Conservation (phyloP, 2,113 vertebrate genomes). For the Platichthys stellatus region DNA sequence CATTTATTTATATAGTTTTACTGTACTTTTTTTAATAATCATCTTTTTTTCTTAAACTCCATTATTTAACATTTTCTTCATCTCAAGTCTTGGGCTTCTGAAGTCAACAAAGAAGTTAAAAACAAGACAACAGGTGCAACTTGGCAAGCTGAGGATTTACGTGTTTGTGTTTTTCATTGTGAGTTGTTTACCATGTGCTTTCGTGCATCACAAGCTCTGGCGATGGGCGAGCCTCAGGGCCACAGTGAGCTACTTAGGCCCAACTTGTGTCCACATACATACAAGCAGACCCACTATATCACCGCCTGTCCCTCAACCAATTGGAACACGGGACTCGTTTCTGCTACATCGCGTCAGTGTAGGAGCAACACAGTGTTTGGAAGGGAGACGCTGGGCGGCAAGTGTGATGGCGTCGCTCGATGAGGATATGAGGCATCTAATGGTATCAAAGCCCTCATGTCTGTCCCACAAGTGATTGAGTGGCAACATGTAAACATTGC, state of each 20-base stretch:
- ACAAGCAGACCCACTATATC: background rate
- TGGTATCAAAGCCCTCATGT: constrained; percentile 66
- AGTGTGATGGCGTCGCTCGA: constrained; percentile 20
- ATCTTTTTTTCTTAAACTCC: constrained; percentile 69
- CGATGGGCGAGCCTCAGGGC: background rate
- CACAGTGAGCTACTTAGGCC: constrained; percentile 2
- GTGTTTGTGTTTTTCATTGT: background rate
- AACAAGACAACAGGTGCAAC: constrained; percentile 82
- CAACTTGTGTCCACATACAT: constrained; percentile 2
- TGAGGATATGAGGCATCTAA: constrained; percentile 56
- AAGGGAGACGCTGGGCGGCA: constrained; percentile 3
- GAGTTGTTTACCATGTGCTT: constrained; percentile 14
- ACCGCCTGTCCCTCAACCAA: background rate
- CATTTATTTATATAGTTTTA: constrained; percentile 79
- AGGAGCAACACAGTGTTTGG: constrained; percentile 32
- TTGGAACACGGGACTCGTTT: background rate
- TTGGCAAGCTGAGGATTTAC: constrained; percentile 33
- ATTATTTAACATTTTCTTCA: constrained; percentile 78
- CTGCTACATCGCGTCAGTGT: constrained; percentile 43
- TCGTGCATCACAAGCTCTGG: background rate
- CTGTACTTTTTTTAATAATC: constrained; percentile 70
- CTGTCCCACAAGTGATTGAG: constrained; percentile 34
- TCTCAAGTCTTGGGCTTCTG: constrained; percentile 76
- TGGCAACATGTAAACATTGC: constrained; percentile 64
- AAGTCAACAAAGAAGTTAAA: constrained; percentile 79